Base-by-base conservation (phyloP, 2,888 invertebrate species). In the Hedychridium roseum region DNA sequence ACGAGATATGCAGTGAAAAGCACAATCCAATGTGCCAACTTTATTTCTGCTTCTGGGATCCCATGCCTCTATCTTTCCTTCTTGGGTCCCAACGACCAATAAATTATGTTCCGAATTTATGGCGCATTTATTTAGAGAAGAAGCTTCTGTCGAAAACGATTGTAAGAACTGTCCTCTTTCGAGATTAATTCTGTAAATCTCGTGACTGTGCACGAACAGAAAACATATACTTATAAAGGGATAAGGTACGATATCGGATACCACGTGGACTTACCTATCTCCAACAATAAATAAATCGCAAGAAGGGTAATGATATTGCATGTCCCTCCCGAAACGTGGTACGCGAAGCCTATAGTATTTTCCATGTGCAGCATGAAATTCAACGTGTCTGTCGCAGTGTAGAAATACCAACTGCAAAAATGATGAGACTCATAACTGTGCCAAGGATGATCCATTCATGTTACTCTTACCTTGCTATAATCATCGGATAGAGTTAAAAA, bases 31-130 rank as follows among this genome's bases (percentile, higher is more conserved):
- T 12, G 86, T 83, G 4, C 90, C 92, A 58, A 91, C 93, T 73
- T 88, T 84, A 20, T 84, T 83, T 64, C 90, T 87, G 2, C 85
- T 84, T 49, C 99, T 83, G 6, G 96, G 94, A 81, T 99, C 99
- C 96, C 96, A 99, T 2, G 96, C 96, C 79, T 99, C 97, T 0
- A 99, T 87, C 64, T 87, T 88, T 0, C 98, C 98, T 74, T 94
- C 92, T 66, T 89, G 88, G 7, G 94, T 92, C 6, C 97, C 97
- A 66, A 90, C 87, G 39, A 90, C 81, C 14, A 99, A 80, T 38
- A 99, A 82, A 61, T 97, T 88, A 83, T 98, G 97, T 41, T 88
- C 86, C 0, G 91, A 88, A 82, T 94, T 97, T 7, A 97, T 86
- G 57, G 86, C 85, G 74, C 94, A 92, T 69, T 90, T 90, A 74